Evolutionary conservation across 2,888 invertebrate genomes (phyloP), one percentile per base, ranked within the genome.

Genomic region (Globia sparganii): DNA sequence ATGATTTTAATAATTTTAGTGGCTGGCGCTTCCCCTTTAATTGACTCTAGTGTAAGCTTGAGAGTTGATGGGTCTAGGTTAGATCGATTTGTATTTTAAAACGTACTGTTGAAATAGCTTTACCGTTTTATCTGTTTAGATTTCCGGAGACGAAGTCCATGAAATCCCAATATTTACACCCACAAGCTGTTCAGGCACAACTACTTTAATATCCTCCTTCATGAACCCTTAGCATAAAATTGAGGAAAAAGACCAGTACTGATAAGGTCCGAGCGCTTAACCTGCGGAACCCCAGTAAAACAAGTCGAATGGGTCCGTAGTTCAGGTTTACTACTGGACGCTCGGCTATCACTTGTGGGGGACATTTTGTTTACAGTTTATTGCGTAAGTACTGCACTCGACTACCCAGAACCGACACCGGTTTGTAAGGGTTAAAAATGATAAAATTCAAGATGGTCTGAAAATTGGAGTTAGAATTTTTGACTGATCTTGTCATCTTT

Each of bases 281-380:
- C 68, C 56, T 77, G 68, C 65, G 66, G 83, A 72, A 78, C 75
- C 74, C 69, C 13, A 77, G 69, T 83, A 83, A 83, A 83, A 83
- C 53, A 31, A 58, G 82, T 71, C n/a, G 40, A 78, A 78, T 83
- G 78, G 70, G 31, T 34, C 75, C 62, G 65, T 66, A 58, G 67
- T 46, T 37, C 76, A 68, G 59, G 74, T 85, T 85, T 84, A 78
- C 70, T 78, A 59, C 75, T 77, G 66, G 43, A 70, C 74, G 59
- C 74, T 56, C 56, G 58, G 69, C 61, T 78, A 81, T 81, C 76
- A 74, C 78, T 76, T 80, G 40, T 58, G 28, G 64, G 56, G 53
- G 80, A 71, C 72, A 78, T 78, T 81, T 76, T 78, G 85, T 81
- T 62, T 62, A 58, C 56, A 71, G 72, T 85, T 85, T 85, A 79